Percentiles rank a stretch among this genome's conserved stretches.
Conservation (phyloP, 1,140 invertebrate genomes). For the Bombus affinis region DNA sequence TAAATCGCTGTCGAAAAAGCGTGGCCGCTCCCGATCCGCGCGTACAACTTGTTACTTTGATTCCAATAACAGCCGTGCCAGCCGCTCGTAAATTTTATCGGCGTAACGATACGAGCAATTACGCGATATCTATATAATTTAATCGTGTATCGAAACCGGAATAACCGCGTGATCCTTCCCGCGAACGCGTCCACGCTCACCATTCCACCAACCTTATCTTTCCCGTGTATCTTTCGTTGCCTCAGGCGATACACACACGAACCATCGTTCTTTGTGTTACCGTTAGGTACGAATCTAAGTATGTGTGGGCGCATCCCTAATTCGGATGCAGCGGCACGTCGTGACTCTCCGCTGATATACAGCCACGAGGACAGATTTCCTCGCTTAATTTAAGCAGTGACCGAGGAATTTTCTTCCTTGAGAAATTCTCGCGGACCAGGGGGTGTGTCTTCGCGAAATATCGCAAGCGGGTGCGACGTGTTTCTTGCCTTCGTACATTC, state of each 20-base stretch:
- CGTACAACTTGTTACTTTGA: conserved; percentile 18
- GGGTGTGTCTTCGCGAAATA: neutral
- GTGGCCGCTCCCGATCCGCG: neutral
- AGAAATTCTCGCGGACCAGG: neutral
- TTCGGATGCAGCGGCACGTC: conserved; percentile 12
- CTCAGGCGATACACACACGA: conserved; percentile 7
- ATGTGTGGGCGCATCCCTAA: neutral
- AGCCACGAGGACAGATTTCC: conserved; percentile 1
- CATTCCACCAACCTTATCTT: conserved; percentile 54
- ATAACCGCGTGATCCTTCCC: conserved; percentile 3
- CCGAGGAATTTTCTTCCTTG: neutral
- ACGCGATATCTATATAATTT: conserved; percentile 42
- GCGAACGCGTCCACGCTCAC: neutral
- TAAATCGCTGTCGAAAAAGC: conserved; percentile 36
- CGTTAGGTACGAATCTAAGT: neutral
- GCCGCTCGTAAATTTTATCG: neutral
- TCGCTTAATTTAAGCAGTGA: conserved; percentile 1
- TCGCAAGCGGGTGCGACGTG: neutral
- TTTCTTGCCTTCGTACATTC: neutral
- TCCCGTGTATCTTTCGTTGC: conserved; percentile 35
- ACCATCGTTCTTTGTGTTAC: neutral
- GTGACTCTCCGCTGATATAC: neutral
- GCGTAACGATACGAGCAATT: conserved; percentile 22
- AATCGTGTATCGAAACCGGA: conserved; percentile 30
- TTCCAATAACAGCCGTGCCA: conserved; percentile 8